Evolutionary conservation across 1,140 invertebrate genomes (phyloP), one percentile per base, ranked within the genome.

Genomic region (Plodia interpunctella): DNA sequence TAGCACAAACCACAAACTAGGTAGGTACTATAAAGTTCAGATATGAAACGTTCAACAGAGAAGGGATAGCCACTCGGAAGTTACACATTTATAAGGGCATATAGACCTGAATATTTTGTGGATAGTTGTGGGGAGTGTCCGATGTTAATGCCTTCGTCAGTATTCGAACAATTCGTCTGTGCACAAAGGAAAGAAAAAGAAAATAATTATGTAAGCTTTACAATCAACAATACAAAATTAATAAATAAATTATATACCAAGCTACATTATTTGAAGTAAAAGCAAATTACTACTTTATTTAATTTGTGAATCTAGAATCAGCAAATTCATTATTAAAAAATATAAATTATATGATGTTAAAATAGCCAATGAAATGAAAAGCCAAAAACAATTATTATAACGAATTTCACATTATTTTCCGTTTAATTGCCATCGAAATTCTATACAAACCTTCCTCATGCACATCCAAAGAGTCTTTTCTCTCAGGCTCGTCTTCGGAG

Each of bases 381-480:
- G n/a, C n/a, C n/a, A n/a, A n/a, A n/a, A n/a, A n/a, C n/a, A n/a
- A n/a, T n/a, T n/a, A n/a, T n/a, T n/a, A n/a, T n/a, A n/a, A n/a
- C n/a, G n/a, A n/a, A n/a, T n/a, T n/a, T n/a, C n/a, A n/a, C n/a
- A n/a, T n/a, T n/a, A n/a, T 25, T 2, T 25, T 25, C 2, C 21
- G 6, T 25, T 25, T 25, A 25, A 25, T 3, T 6, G n/a, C 21
- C 6, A 6, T 2, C 21, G 21, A 25, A 3, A 25, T 25, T 25
- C 2, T 25, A 25, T 25, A 32, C 30, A 32, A 32, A 88, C 86
- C 86, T 81, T 89, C 86, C 71, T 89, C 86, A 25, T 87, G 86
- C 5, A 89, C 84, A 49, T 89, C 86, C 8, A 89, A 59, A 6
- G 86, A 89, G 62, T 89, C 84, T 65, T 89, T 89, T 56, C 84